phyloP scores from a whole-genome alignment of 1,140 invertebrate genomes.

The Drosophila sulfurigaster region DNA sequence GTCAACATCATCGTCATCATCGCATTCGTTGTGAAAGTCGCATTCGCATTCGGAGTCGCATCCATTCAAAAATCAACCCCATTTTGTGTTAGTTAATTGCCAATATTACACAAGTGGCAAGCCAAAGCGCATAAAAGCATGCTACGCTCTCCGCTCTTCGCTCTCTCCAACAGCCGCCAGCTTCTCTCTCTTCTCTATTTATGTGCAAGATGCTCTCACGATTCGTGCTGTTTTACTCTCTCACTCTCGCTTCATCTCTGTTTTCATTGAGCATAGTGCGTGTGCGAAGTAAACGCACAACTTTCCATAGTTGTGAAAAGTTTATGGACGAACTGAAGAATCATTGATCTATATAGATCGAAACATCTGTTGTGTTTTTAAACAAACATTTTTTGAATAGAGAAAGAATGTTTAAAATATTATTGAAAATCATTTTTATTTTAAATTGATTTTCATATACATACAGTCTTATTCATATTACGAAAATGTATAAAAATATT shows the following conservation, averaged over 20 bases:
- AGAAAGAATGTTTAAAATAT: no score
- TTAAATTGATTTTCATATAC: no score
- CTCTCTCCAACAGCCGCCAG: not conserved
- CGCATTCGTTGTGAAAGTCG: constrained; percentile 39
- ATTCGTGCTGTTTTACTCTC: not conserved
- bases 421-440: no score
- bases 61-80: constrained; percentile 79
- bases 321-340: not conserved
- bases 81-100: constrained; percentile 80
- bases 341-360: no score
- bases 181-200: constrained; percentile 16
- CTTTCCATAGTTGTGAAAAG: not conserved
- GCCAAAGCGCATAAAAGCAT: constrained; percentile 63
- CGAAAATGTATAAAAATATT: no score
- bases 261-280: constrained; percentile 21
- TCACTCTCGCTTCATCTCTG: constrained; percentile 6
- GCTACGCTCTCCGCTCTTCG: constrained; percentile 38
- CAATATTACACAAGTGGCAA: constrained; percentile 81
- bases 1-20: constrained; percentile 29
- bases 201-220: not conserved
- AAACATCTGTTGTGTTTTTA: no score
- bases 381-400: no score
- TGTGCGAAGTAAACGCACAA: constrained; percentile 17
- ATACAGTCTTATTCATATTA: no score
- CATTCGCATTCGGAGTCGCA: constrained; percentile 42